Conservation (phyloP, 2,888 invertebrate species). For the Cephus runcator region DNA sequence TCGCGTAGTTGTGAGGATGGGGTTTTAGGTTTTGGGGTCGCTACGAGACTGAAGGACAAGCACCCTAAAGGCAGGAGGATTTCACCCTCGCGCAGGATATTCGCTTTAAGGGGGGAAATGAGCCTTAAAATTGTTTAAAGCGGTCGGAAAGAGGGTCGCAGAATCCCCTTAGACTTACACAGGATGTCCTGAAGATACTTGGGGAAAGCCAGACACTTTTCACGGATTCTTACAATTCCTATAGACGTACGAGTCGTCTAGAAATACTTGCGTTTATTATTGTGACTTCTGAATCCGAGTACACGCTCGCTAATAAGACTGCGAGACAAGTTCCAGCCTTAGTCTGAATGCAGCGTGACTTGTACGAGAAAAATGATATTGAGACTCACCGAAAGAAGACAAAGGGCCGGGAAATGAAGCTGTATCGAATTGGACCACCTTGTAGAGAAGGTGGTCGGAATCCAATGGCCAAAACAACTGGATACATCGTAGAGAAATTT, state of each 20-base stretch:
- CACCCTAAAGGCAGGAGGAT: constrained; percentile 15
- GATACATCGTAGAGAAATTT: neutral
- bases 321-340: neutral
- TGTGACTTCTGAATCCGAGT: neutral
- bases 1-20: constrained; percentile 45
- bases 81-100: constrained; percentile 52
- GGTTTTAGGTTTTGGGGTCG: constrained; percentile 36
- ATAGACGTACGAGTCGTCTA: neutral
- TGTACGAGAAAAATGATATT: neutral
- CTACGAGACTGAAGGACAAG: neutral
- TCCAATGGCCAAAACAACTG: no score
- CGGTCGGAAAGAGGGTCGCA: constrained; percentile 55
- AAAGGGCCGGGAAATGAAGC: neutral
- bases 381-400: neutral
- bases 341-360: neutral
- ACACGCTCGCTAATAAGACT: neutral
- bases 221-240: constrained; percentile 1
- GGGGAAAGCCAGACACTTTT: constrained; percentile 43
- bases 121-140: constrained; percentile 67
- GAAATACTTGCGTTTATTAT: neutral
- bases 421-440: neutral
- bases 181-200: constrained; percentile 25
- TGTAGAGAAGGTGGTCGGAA: neutral
- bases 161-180: constrained; percentile 43
- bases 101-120: constrained; percentile 65